Base-by-base conservation (phyloP, 2,113 vertebrate genomes). In the Otolemur garnettii region DNA sequence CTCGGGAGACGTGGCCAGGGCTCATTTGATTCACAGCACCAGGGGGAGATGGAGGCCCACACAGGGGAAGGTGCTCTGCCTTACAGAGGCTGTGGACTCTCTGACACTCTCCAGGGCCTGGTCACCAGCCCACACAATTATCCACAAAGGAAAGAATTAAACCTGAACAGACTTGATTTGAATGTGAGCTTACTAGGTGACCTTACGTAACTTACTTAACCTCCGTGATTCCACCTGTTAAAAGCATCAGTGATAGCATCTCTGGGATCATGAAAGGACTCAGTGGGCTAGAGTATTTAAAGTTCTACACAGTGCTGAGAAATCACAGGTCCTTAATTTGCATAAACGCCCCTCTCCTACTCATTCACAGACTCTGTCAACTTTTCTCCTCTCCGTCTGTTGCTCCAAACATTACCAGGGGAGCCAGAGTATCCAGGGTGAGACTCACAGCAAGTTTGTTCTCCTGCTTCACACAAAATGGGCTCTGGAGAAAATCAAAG, bases 71-170 rank as follows among this genome's bases (percentile, higher is more conserved):
- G 19, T 1, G 2, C 42, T 18, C 2, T 12, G 10, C 66, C 28
- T 15, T 0, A 0, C 74, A 82, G 82, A 77, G 78, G 30, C 82
- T 72, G 28, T 22, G 30, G 38, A 33, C 60, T 72, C 26, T 12
- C 94, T 42, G 45, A 17, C 28, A 8, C n/a, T 38, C 59, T 7
- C 66, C 26, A 55, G 92, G 26, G 18, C 79, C 62, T 42, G 64
- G 35, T 30, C 77, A 66, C 60, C 24, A 57, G 57, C 68, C 93
- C 83, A 42, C 22, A 11, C 2, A 2, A 59, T 57, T 24, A 79
- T n/a, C 62, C 53, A 22, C 57, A 94, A 69, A 95, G 84, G 55
- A 78, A 80, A 86, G 26, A 72, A 90, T 85, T 35, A 60, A 92
- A 82, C 45, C 30, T 55, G 45, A 72, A 38, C 3, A n/a, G 62